Conservation (phyloP, 2,797 vertebrate species). For the Cheracebus regulus region DNA sequence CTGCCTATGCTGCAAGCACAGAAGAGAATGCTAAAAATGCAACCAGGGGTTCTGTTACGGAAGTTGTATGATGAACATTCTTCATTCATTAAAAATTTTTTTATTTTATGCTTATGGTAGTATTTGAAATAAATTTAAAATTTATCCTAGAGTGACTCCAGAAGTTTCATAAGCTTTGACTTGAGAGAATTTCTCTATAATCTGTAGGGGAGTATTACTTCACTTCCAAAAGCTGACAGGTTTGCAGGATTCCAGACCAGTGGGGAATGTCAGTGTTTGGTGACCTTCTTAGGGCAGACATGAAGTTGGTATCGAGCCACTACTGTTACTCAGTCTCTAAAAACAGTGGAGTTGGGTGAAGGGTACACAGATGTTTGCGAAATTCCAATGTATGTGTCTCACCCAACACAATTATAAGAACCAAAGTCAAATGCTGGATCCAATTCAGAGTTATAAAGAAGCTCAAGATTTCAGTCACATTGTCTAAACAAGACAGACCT, state of each 20-base stretch:
- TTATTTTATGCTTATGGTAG: background rate
- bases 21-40: background rate
- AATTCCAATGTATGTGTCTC: background rate
- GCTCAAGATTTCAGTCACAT: background rate
- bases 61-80: background rate
- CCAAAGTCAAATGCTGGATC: background rate
- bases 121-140: background rate
- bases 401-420: fast-evolving
- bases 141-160: background rate
- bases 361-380: background rate
- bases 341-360: background rate
- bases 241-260: background rate
- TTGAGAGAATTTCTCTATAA: background rate
- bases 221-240: background rate
- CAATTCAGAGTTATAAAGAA: background rate
- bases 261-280: background rate
- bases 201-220: background rate
- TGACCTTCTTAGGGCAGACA: background rate
- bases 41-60: background rate
- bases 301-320: background rate
- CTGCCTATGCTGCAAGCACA: background rate
- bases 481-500: background rate
- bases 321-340: background rate
- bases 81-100: background rate
- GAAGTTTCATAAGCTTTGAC: background rate